A percentile compares a stretch with the other conserved stretches of the same genome.
These are phyloP conservation scores for Platycheirus rosarum DNA, from an alignment of 2,888 invertebrate species.

Conservation along the genomic window DNA sequence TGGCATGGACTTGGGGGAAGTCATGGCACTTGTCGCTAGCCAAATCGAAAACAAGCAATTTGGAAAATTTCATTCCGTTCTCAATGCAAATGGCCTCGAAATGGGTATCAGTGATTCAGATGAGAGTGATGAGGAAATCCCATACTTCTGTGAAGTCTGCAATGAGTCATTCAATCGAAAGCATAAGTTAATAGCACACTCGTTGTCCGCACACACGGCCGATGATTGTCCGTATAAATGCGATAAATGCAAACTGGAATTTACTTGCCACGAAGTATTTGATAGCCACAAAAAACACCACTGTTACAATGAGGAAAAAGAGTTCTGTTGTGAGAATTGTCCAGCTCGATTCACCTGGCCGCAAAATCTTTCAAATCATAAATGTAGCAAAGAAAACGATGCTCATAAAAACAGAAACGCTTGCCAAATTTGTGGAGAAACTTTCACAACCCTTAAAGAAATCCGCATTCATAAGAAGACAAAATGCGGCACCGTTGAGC, in stretches of 20 bases:
- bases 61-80: slow-evolving; percentile 78
- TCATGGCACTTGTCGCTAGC: slow-evolving; percentile 75
- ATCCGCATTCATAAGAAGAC: slow-evolving; percentile 84
- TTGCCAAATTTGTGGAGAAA: slow-evolving; percentile 85
- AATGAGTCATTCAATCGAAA: slow-evolving; percentile 77
- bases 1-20: slow-evolving; percentile 68
- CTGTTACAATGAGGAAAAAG: slow-evolving; percentile 78
- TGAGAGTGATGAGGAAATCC: slow-evolving; percentile 12
- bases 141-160: slow-evolving; percentile 78
- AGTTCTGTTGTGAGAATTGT: slow-evolving; percentile 78
- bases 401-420: slow-evolving; percentile 10
- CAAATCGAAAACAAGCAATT: slow-evolving; percentile 76
- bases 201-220: slow-evolving; percentile 78
- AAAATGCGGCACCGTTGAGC: slow-evolving; percentile 40
- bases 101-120: slow-evolving; percentile 80
- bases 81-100: slow-evolving; percentile 80
- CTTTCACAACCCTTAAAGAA: slow-evolving; percentile 85
- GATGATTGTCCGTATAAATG: slow-evolving; percentile 83
- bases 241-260: slow-evolving; percentile 84
- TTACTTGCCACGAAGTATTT: slow-evolving; percentile 83
- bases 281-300: slow-evolving; percentile 83
- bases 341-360: slow-evolving; percentile 80
- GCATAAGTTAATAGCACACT: slow-evolving; percentile 77
- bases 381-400: slow-evolving; percentile 74
- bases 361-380: slow-evolving; percentile 79